Evolutionary conservation across 2,888 invertebrate genomes (phyloP), one percentile per base, ranked within the genome.

Genomic region (Cyrtodaria siliqua): DNA sequence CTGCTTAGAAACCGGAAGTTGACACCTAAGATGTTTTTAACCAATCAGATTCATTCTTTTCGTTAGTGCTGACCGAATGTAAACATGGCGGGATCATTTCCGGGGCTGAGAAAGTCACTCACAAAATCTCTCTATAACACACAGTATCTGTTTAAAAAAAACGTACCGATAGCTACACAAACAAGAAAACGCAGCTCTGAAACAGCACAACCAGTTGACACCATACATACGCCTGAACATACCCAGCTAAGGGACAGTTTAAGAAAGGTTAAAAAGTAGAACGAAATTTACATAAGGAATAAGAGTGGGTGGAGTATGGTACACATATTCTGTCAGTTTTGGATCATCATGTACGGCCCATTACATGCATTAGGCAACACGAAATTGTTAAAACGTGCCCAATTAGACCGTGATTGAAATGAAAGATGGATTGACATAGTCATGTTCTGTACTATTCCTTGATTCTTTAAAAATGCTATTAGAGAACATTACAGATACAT

Each of bases 221-320:
- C 79, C 12, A 49, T 90, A 1, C 90, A 85, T 69, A 88, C 82
- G 26, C 74, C 83, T 1, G 87, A 90, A 16, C 90, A 91, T 47
- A 59, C 67, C 23, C 86, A 89, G 49, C 55, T 91, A 44, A 74
- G 84, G 60, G 75, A 77, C 6, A 80, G 86, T n/a, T 69, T 91
- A 23, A 76, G 82, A 73, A 91, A 91, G 84, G 91, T 89, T 61
- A 66, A 64, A 18, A 67, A 38, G 2, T 66, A 67, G 64, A 62
- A 80, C 70, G 76, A 61, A 33, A 56, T 9, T 20, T 47, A 47
- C 16, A 47, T 47, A 18, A 9, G 3, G 3, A 33, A 33, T 33
- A 4, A 33, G n/a, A n/a, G n/a, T 33, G 4, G 6, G 33, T 33
- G 33, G 33, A 33, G 12, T 8, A 33, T n/a, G 33, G 6, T 33